phyloP scores from a whole-genome alignment of 2,888 invertebrate species.

The Pecten maximus region DNA sequence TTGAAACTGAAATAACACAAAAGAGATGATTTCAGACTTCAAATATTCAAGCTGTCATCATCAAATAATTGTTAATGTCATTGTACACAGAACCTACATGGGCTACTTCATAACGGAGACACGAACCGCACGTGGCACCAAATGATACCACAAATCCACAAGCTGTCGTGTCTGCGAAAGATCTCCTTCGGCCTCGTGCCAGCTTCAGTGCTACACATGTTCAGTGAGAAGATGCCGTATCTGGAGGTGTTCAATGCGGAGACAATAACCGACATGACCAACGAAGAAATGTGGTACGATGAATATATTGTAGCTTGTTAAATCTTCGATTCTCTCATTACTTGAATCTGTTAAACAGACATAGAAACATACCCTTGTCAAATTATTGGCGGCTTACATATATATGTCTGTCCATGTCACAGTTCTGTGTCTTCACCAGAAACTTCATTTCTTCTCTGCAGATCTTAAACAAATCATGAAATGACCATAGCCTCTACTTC shows the following conservation, averaged over 20 bases:
- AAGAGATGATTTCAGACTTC: too few species aligned
- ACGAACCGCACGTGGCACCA: constrained; percentile 73
- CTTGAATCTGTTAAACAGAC: too few species aligned
- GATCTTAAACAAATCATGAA: too few species aligned
- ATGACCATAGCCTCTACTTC: too few species aligned
- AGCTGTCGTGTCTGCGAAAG: constrained; percentile 62
- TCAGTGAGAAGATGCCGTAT: constrained; percentile 66
- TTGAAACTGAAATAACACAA: too few species aligned
- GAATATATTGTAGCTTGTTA: not conserved
- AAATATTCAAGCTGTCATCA: too few species aligned
- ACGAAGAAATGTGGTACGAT: constrained; percentile 66
- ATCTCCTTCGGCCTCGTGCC: constrained; percentile 76
- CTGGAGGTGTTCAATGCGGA: constrained; percentile 72
- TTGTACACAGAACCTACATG: constrained; percentile 68
- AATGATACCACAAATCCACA: constrained; percentile 66
- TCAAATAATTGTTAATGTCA: not conserved
- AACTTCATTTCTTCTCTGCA: too few species aligned
- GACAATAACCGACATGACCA: constrained; percentile 67
- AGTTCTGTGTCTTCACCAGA: too few species aligned
- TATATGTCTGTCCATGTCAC: too few species aligned
- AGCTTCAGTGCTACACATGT: constrained; percentile 68
- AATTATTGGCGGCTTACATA: too few species aligned
- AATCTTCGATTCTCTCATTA: too few species aligned
- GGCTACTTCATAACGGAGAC: constrained; percentile 67
- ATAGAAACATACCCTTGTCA: too few species aligned